Conservation (phyloP, 2,113 vertebrate genomes). For the Chaenocephalus aceratus region DNA sequence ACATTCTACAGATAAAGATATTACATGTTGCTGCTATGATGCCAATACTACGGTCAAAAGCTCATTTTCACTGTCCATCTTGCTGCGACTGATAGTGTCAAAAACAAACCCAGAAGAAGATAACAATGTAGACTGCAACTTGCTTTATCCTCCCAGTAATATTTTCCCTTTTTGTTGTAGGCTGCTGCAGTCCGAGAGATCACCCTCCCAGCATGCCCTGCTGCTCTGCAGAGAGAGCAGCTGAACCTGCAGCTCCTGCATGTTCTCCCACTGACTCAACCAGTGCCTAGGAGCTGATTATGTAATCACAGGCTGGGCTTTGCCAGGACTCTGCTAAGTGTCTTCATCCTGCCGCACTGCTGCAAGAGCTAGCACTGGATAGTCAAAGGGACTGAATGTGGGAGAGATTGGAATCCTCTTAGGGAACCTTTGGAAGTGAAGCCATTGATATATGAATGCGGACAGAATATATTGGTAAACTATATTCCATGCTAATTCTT, state of each 20-base stretch:
- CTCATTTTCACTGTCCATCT: too few relatives aligned
- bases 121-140: background rate
- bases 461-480: background rate
- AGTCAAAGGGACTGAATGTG: constrained; percentile 1
- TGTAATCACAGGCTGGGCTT: background rate
- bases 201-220: background rate
- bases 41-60: too few relatives aligned
- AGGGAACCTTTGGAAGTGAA: background rate
- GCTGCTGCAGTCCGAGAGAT: constrained; percentile 4
- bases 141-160: background rate
- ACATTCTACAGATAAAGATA: too few relatives aligned
- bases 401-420: background rate
- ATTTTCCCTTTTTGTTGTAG: constrained; percentile 18
- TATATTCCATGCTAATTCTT: background rate
- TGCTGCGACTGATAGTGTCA: too few relatives aligned
- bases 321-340: background rate
- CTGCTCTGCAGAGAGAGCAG: constrained; percentile 1
- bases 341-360: background rate
- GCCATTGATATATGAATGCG: background rate
- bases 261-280: background rate
- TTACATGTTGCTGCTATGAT: too few relatives aligned
- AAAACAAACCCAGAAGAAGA: background rate
- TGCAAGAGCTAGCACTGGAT: background rate
- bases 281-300: constrained; percentile 8
- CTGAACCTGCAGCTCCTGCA: constrained; percentile 20